Percentiles rank a stretch among this genome's conserved stretches.
Evolutionary conservation across 2,888 invertebrate genomes (phyloP).

Genomic region (Phyto melanocephala): DNA sequence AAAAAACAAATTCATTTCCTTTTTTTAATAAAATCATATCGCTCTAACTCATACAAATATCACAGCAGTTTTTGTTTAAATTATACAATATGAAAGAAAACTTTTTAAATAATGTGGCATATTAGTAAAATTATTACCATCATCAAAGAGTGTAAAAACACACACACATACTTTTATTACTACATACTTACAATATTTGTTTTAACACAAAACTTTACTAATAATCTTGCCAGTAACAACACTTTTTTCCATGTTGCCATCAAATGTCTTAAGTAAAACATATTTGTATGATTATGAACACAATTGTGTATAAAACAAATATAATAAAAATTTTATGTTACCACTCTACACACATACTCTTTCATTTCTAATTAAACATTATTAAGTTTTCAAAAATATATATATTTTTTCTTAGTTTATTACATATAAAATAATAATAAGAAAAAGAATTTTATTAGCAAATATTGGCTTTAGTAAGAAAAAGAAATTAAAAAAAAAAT

Average conservation of each 20-base stretch:
- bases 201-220: slow-evolving; percentile 36
- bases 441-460: slow-evolving; percentile 38
- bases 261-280: slow-evolving; percentile 16
- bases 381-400: slow-evolving; percentile 1
- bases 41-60: not conserved
- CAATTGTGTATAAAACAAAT: slow-evolving; percentile 29
- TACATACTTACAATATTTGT: slow-evolving; percentile 21
- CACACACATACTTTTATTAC: not conserved
- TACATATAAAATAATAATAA: not conserved
- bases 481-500: no score
- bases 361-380: slow-evolving; percentile 31
- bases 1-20: no score
- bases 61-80: not conserved
- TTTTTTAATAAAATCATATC: not conserved
- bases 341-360: no score
- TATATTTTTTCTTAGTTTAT: not conserved
- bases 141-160: slow-evolving; percentile 36
- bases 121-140: slow-evolving; percentile 52
- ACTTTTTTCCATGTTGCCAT: not conserved
- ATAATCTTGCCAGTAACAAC: slow-evolving; percentile 24
- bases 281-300: not conserved
- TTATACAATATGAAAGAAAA: not conserved
- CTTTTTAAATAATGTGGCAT: slow-evolving; percentile 56
- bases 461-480: slow-evolving; percentile 58
- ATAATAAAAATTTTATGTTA: slow-evolving; percentile 8